Conservation (phyloP, 2,797 vertebrate genomes). For the Chaetophractus vellerosus region DNA sequence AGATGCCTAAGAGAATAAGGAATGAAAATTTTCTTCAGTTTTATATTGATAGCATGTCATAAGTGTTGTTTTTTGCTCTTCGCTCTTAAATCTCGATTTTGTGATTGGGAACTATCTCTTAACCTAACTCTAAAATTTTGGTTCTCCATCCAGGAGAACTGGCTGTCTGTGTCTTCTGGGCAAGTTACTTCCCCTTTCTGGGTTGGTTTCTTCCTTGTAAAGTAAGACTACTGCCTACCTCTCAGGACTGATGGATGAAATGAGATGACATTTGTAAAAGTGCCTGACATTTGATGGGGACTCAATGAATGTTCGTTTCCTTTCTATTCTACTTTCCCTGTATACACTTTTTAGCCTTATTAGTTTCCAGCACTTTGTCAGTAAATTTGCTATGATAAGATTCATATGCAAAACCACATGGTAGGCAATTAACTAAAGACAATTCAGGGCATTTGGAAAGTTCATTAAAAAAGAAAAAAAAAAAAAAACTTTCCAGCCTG, state of each 20-base stretch:
- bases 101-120: neutral
- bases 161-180: neutral
- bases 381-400: neutral
- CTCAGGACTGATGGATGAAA: neutral
- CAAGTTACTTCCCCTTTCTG: neutral
- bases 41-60: neutral
- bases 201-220: neutral
- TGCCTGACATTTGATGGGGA: neutral
- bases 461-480: neutral
- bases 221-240: neutral
- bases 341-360: neutral
- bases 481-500: too few species aligned
- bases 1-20: neutral
- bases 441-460: slow-evolving; percentile 20
- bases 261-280: neutral
- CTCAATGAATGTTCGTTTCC: neutral
- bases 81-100: slow-evolving; percentile 34
- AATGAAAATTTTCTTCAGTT: neutral
- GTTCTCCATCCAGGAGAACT: neutral
- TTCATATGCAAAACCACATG: neutral
- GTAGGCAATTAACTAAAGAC: neutral
- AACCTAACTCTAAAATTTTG: neutral
- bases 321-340: neutral
- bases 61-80: neutral
- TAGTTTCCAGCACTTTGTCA: slow-evolving; percentile 22